Base-by-base conservation (phyloP, 2,888 invertebrate genomes). In the Hanleya hanleyi region DNA sequence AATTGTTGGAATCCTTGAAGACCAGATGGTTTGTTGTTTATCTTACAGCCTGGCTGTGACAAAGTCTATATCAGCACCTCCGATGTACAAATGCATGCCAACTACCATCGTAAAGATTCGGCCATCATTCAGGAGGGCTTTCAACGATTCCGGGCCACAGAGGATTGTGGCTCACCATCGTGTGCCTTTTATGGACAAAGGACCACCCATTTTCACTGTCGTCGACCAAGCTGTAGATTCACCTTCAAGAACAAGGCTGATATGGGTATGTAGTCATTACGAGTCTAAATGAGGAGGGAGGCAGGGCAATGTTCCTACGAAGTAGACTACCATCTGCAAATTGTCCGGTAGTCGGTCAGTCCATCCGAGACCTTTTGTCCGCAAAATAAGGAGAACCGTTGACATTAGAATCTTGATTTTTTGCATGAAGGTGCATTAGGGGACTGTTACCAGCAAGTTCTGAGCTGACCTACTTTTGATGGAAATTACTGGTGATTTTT, bases 161-260 rank as follows among this genome's bases (percentile, higher is more conserved):
- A 99, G 91, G 97, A 96, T 91, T 99, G 98, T 91, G 95, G 95
- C 7, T 96, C 96, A 1, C 94, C 95, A 4, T 94, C 95, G 87
- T 99, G 99, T 90, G 94, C 96, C 47, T 99, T 98, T 91, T 95
- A 95, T 87, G 96, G 97, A 0, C 98, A 97, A 91, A 93, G 97
- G 83, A 99, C 98, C 70, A 99, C 99, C 7, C 99, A 99, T 90
- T 99, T 99, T 91, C 99, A 99, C 90, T 99, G 99, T 91, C 92
- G 97, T 78, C 92, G 98, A 84, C 92, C 95, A 69, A 95, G 95
- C 15, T 99, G 99, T 91, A 95, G 95, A 81, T 98, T 95, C 88
- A 98, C 98, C 0, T 99, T 99, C 92, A 99, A 99, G 92, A 98
- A 99, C 91, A 99, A 99, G 91, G 97, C 98, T 84, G 99, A 99